Percentiles rank a stretch among this genome's conserved stretches.
Conservation (phyloP, 2,888 invertebrate genomes). For the Ichneumon xanthorius region DNA sequence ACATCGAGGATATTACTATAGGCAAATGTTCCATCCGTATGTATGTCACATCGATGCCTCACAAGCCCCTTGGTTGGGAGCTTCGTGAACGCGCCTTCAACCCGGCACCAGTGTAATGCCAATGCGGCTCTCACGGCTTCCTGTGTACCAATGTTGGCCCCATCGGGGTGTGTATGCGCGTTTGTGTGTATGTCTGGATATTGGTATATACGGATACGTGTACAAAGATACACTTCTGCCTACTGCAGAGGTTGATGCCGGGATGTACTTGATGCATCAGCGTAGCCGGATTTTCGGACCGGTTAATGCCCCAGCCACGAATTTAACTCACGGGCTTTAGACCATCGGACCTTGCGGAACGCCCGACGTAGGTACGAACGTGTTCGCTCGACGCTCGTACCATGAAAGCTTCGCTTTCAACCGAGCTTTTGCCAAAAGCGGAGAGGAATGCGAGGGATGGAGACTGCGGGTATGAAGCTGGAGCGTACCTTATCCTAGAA, state of each 20-base stretch:
- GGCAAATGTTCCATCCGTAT: constrained; percentile 61
- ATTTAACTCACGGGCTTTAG: constrained; percentile 44
- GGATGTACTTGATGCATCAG: constrained; percentile 20
- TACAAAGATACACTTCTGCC: constrained; percentile 3
- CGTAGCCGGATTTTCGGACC: constrained; percentile 44
- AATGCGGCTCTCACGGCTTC: constrained; percentile 18
- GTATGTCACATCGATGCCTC: constrained; percentile 46
- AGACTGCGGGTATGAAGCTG: constrained; percentile 33
- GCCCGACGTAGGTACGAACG: constrained; percentile 15
- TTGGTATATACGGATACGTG: neutral
- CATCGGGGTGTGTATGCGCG: neutral
- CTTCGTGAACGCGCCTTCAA: constrained; percentile 5
- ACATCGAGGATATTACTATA: constrained; percentile 53
- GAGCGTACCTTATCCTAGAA: constrained; percentile 34
- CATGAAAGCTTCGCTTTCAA: constrained; percentile 9
- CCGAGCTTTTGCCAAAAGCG: constrained; percentile 54
- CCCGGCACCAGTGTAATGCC: neutral
- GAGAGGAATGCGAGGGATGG: constrained; percentile 24
- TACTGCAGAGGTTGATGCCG: constrained; percentile 18
- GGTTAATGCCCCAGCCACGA: constrained; percentile 42
- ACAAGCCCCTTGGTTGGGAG: constrained; percentile 12
- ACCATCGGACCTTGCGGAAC: constrained; percentile 7
- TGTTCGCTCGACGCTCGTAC: constrained; percentile 9
- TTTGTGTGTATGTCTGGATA: neutral
- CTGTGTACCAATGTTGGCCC: neutral